A percentile compares a stretch with the other conserved stretches of the same genome.
Conservation (phyloP, 2,888 invertebrate species). For the Hofmannophila pseudospretella region DNA sequence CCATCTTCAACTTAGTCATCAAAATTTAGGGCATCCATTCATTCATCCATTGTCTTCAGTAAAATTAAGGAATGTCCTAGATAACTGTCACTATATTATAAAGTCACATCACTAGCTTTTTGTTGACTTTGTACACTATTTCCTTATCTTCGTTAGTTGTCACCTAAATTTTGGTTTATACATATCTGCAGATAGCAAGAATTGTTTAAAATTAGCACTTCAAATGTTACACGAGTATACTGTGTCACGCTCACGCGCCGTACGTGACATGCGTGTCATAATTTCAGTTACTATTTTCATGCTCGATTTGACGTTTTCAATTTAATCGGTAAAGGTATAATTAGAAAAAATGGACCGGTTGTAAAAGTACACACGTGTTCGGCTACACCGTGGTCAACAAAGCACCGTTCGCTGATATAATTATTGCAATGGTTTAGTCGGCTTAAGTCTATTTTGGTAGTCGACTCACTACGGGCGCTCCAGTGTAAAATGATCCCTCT, state of each 20-base stretch:
- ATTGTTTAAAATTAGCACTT: constrained; percentile 7
- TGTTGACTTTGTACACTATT: constrained; percentile 10
- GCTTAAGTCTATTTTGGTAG: constrained; percentile 63
- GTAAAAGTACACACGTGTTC: constrained; percentile 44
- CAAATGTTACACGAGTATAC: constrained; percentile 4
- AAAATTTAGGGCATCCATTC: constrained; percentile 48
- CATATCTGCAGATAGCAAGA: constrained; percentile 10
- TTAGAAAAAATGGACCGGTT: constrained; percentile 8
- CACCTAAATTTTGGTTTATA: constrained; percentile 9
- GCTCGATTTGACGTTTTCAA: constrained; percentile 6
- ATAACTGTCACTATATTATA: constrained; percentile 22
- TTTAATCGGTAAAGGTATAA: background rate
- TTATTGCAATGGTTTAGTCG: constrained; percentile 52
- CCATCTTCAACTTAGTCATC: constrained; percentile 78
- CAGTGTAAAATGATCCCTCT: constrained; percentile 38
- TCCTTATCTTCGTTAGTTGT: constrained; percentile 7
- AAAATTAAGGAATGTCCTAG: constrained; percentile 38
- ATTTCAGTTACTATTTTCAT: constrained; percentile 19
- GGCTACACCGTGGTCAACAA: constrained; percentile 46
- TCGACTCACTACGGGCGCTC: constrained; percentile 45
- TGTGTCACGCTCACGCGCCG: constrained; percentile 9
- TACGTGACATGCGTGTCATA: too few species aligned
- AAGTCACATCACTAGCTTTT: constrained; percentile 44
- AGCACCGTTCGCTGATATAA: constrained; percentile 67
- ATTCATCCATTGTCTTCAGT: constrained; percentile 23